Base-by-base conservation (phyloP, 2,888 invertebrate species). In the Athrips mouffetella region DNA sequence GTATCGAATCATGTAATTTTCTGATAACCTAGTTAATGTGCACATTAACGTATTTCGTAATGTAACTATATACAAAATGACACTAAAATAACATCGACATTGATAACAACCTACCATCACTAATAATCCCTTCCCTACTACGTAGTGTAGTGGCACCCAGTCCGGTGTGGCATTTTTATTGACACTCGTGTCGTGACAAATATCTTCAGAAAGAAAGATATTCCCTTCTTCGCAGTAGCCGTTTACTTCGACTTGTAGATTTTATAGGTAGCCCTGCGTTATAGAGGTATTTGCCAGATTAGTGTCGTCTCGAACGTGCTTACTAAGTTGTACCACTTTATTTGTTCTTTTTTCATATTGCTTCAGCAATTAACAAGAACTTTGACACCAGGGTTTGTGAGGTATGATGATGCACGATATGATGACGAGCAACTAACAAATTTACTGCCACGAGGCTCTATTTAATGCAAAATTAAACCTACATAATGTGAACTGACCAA, bases 161-260 rank as follows among this genome's bases (percentile, higher is more conserved):
- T 88, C 88, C 88, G 81, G 87, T 73, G 79, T 87, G 87, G 84
- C 88, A 71, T 84, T 88, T 88, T 88, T 88, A 88, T 88, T 87
- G 88, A 87, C 86, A 85, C 88, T 88, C 77, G 76, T 85, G 68
- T 68, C 67, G 86, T 87, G 87, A 88, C 87, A 88, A 88, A 88
- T 85, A 85, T 79, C 81, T 73, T 62, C 63, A 71, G 74, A 72
- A 75, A 69, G 72, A 70, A 62, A 65, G 63, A 67, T 60, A 59
- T 60, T 54, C 41, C 39, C 47, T 44, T 48, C 20, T 40, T 13
- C 15, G 27, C 15, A 49, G 49, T 51, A 39, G 50, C 46, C 45
- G 21, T 40, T 40, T 46, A 42, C 51, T 59, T 58, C 54, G 62
- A 63, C 61, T 63, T 63, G 61, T 53, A 63, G 60, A 61, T 62